phyloP scores from a whole-genome alignment of 2,888 invertebrate species.

The Amiota communis region DNA sequence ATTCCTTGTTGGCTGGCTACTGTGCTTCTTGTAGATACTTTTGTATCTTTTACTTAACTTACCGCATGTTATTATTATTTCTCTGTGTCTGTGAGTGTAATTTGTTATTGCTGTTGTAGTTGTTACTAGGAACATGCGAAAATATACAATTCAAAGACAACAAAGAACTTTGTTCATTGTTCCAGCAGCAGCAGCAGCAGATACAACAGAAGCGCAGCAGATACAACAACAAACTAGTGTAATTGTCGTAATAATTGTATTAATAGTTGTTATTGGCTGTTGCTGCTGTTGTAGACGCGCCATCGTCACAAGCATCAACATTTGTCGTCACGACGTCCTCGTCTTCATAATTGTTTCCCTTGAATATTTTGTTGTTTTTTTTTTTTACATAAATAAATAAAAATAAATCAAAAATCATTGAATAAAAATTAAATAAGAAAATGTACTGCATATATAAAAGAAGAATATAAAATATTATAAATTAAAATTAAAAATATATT shows the following conservation, averaged over 20 bases:
- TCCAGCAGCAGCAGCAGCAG: background rate
- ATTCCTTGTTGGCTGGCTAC: too few relatives aligned
- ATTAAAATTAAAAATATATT: background rate
- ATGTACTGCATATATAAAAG: conserved; percentile 44
- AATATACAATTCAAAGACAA: conserved; percentile 5
- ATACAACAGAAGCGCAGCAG: too few relatives aligned
- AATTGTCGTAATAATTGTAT: too few relatives aligned
- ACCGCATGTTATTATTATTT: background rate
- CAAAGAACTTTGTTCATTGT: conserved; percentile 3
- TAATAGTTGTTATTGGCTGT: too few relatives aligned
- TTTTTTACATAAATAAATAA: background rate
- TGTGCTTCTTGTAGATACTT: background rate
- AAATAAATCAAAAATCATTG: conserved; percentile 5
- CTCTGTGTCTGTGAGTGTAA: background rate
- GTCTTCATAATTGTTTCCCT: background rate
- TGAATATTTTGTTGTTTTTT: background rate
- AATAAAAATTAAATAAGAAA: conserved; percentile 23
- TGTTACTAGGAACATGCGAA: background rate
- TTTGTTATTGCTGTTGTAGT: background rate
- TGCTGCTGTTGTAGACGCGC: too few relatives aligned
- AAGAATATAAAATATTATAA: conserved; percentile 15
- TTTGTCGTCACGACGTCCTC: too few relatives aligned
- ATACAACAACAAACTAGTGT: too few relatives aligned
- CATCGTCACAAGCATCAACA: too few relatives aligned
- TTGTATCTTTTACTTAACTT: background rate